Evolutionary conservation across 2,888 invertebrate genomes (phyloP).

Genomic region (Meloe dianella): DNA sequence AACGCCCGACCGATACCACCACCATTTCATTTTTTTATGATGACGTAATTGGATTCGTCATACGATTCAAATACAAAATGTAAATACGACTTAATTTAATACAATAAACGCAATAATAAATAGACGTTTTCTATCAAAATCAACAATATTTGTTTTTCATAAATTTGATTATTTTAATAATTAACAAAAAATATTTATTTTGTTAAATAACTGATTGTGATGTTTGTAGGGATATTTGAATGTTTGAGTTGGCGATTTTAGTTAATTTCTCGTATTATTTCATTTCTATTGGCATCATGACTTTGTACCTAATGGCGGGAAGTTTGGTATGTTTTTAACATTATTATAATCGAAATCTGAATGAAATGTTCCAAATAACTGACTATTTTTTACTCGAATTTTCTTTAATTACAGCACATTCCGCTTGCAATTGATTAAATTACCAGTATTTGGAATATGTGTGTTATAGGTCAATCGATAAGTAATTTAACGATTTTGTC

Average conservation of each 20-base stretch:
- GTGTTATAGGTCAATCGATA: too few species aligned
- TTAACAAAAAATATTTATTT: not conserved
- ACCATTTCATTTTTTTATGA: constrained; percentile 51
- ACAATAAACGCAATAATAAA: not conserved
- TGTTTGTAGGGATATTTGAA: not conserved
- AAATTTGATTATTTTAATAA: not conserved
- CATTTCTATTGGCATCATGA: not conserved
- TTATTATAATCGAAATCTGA: too few species aligned
- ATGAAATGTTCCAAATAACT: too few species aligned
- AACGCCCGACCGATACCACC: constrained; percentile 54
- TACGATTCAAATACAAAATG: not conserved
- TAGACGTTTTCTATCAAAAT: not conserved
- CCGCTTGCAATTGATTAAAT: too few species aligned
- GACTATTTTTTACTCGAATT: too few species aligned
- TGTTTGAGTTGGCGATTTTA: not conserved
- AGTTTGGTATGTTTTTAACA: not conserved
- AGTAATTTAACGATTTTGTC: too few species aligned
- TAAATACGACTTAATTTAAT: too few species aligned
- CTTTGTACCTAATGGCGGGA: not conserved
- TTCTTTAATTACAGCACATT: too few species aligned
- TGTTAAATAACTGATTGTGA: not conserved
- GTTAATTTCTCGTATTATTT: not conserved
- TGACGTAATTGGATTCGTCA: constrained; percentile 49
- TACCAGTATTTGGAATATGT: too few species aligned
- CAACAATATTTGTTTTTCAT: not conserved